A percentile compares a stretch with the other conserved stretches of the same genome.
phyloP scores from a whole-genome alignment of 2,113 vertebrate genomes.

The Peromyscus leucopus region DNA sequence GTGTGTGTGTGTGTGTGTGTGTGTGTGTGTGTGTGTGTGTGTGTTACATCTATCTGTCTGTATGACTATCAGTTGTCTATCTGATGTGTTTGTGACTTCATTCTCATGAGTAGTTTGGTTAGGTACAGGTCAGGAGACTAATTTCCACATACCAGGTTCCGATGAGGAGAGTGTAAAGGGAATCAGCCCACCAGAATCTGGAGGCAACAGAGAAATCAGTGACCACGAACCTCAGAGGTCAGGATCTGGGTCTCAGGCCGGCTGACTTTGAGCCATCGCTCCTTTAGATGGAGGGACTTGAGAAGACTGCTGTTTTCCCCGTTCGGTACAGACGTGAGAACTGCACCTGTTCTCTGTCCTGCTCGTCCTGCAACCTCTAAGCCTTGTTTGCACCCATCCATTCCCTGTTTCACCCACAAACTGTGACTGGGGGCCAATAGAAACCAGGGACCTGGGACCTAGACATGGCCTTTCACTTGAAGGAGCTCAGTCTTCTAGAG shows the following conservation, averaged over 20 bases:
- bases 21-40: not conserved
- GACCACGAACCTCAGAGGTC: not conserved
- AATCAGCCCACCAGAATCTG: not conserved
- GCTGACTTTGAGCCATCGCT: not conserved
- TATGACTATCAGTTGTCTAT: not conserved
- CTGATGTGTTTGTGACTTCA: not conserved
- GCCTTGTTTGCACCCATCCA: not conserved
- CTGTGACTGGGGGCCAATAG: not conserved
- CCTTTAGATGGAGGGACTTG: not conserved
- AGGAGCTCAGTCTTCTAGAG: not conserved
- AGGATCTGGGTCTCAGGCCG: not conserved
- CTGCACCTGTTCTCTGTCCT: not conserved
- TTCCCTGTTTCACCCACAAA: not conserved
- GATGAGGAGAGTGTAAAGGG: not conserved
- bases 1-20: not conserved
- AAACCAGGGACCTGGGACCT: not conserved
- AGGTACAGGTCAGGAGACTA: not conserved
- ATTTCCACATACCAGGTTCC: not conserved
- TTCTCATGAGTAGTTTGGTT: slow-evolving; percentile 7
- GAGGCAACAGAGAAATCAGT: not conserved
- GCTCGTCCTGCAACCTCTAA: not conserved
- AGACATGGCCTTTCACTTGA: not conserved
- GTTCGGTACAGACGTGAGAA: not conserved
- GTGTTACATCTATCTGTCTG: too few species aligned
- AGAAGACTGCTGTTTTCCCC: not conserved